phyloP scores from a whole-genome alignment of 2,797 vertebrate genomes.

The Muscicapa comitata region DNA sequence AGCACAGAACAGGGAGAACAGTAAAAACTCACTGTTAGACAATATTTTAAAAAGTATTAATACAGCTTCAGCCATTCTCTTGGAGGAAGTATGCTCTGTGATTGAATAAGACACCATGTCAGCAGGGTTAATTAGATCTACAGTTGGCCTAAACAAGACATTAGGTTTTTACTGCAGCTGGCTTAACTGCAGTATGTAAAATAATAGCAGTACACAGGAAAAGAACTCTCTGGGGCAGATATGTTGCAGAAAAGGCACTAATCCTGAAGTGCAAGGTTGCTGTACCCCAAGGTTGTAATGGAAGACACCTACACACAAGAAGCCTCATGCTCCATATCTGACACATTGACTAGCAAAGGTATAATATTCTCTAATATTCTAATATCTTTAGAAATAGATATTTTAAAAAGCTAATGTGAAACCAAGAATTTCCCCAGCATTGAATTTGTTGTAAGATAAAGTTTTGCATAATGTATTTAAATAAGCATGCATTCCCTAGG shows the following conservation, averaged over 20 bases:
- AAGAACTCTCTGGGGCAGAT: background rate
- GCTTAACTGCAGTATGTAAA: background rate
- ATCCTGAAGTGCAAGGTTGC: background rate
- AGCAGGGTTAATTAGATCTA: background rate
- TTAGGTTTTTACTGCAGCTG: background rate
- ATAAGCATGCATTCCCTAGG: background rate
- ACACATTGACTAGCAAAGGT: background rate
- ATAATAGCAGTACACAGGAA: background rate
- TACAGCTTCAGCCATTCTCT: background rate
- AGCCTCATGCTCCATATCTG: background rate
- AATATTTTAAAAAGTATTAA: background rate
- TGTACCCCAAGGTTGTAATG: background rate
- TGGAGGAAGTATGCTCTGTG: background rate
- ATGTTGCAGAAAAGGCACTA: background rate
- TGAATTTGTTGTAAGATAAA: background rate
- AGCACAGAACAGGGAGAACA: background rate
- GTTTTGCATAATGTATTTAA: background rate
- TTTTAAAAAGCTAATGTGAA: background rate
- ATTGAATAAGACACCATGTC: background rate
- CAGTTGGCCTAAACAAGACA: background rate
- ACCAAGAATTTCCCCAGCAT: background rate
- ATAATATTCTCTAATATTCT: background rate
- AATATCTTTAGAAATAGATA: background rate
- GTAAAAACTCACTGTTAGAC: background rate
- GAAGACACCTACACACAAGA: background rate